Evolutionary conservation across 2,113 vertebrate species (phyloP).

Genomic region (Hucho hucho): DNA sequence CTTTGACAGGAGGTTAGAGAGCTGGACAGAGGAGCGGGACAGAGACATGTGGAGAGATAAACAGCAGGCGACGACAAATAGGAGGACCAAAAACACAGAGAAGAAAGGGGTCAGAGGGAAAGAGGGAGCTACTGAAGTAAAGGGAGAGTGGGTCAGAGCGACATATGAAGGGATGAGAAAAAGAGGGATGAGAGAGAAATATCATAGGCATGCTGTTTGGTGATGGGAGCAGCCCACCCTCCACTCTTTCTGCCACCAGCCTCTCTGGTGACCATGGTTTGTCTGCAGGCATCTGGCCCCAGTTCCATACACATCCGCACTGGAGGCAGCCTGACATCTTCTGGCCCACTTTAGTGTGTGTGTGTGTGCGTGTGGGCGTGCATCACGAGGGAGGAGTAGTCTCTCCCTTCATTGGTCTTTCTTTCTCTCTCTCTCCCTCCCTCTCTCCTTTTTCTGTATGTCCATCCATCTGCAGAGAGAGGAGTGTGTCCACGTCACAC

Average conservation of each 20-base stretch:
- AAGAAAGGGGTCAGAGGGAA: not conserved
- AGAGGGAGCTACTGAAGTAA: conserved; percentile 12
- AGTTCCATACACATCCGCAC: conserved; percentile 32
- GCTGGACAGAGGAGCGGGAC: not conserved
- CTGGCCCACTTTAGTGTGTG: conserved; percentile 3
- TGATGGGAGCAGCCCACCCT: conserved; percentile 19
- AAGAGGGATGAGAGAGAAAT: conserved; percentile 3
- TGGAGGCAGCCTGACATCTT: conserved; percentile 29
- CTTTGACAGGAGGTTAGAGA: conserved; percentile 8
- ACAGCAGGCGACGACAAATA: not conserved
- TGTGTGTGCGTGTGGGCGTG: not conserved
- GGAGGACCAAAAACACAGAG: not conserved
- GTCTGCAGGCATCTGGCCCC: conserved; percentile 60
- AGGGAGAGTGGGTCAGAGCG: not conserved
- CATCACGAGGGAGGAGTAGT: not conserved
- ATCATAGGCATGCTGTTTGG: conserved; percentile 26
- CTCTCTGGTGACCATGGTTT: conserved; percentile 41
- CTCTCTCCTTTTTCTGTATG: conserved; percentile 1
- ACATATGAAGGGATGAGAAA: too few species aligned
- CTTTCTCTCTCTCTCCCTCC: too few species aligned
- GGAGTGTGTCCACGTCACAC: conserved; percentile 23
- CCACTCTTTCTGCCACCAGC: too few species aligned
- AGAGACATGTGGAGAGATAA: not conserved
- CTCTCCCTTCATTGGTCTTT: not conserved
- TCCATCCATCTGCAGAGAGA: conserved; percentile 43